These are phyloP conservation scores for Ptilonorhynchus violaceus DNA, from an alignment of 2,113 vertebrate genomes.

Conservation along the genomic window DNA sequence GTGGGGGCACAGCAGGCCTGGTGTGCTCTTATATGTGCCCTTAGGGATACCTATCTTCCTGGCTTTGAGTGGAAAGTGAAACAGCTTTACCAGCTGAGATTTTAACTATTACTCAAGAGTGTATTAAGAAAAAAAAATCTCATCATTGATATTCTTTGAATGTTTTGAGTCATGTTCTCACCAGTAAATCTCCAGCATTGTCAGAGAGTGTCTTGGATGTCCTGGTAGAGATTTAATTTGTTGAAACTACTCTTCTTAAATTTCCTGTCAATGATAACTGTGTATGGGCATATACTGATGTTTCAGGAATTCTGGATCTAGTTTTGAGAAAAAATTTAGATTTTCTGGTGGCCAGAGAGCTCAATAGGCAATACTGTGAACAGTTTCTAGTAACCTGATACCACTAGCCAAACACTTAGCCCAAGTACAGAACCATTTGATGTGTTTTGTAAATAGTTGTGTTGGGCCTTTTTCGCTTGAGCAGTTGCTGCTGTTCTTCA, in stretches of 20 bases:
- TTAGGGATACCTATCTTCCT: background rate
- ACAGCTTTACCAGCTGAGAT: background rate
- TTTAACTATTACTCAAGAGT: background rate
- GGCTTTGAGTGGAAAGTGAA: background rate
- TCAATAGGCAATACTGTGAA: background rate
- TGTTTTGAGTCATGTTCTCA: background rate
- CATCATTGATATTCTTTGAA: background rate
- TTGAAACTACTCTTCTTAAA: background rate
- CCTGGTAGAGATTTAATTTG: background rate
- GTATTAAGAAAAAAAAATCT: background rate
- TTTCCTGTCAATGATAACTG: background rate
- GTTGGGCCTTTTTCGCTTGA: background rate
- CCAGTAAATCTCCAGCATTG: background rate
- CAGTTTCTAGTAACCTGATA: background rate
- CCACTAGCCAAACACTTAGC: background rate
- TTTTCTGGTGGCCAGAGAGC: background rate
- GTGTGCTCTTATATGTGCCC: background rate
- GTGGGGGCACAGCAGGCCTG: background rate
- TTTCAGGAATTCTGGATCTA: background rate
- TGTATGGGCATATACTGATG: background rate
- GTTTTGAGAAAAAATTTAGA: background rate
- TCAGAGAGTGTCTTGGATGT: background rate
- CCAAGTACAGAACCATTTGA: background rate
- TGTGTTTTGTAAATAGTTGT: background rate
- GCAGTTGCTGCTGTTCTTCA: background rate